Evolutionary conservation across 2,888 invertebrate genomes (phyloP).

Genomic region (Coelinius sp.): DNA sequence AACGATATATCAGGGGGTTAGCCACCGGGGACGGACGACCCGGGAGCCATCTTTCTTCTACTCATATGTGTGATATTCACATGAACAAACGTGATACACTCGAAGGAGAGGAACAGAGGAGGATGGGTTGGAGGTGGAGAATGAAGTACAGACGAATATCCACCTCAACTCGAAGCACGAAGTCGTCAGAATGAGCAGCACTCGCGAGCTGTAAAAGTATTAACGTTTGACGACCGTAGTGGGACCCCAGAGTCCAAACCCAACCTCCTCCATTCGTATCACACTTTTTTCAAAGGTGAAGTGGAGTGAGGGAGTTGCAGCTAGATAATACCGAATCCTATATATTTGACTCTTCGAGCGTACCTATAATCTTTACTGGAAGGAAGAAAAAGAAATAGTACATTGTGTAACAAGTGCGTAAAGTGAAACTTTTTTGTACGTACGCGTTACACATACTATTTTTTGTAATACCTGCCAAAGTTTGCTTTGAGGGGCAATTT

Average conservation of each 20-base stretch:
- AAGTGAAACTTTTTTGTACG: too few species aligned
- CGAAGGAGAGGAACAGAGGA: conserved; percentile 55
- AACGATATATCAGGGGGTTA: conserved; percentile 71
- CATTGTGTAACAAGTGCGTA: conserved; percentile 36
- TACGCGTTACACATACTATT: too few species aligned
- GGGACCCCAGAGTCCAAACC: conserved; percentile 54
- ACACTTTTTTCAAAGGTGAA: conserved; percentile 27
- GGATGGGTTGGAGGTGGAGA: background rate
- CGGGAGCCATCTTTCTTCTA: conserved; percentile 68
- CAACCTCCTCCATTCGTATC: conserved; percentile 10
- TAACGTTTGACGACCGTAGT: conserved; percentile 69
- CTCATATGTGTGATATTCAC: conserved; percentile 65
- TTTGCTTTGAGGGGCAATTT: too few species aligned
- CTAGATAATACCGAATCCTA: background rate
- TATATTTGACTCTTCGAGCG: background rate
- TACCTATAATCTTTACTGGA: background rate
- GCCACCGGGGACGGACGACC: conserved; percentile 70
- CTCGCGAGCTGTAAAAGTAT: conserved; percentile 69
- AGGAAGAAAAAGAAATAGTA: conserved; percentile 27
- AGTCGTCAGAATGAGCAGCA: conserved; percentile 41
- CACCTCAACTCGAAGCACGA: conserved; percentile 2
- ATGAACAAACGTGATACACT: conserved; percentile 67
- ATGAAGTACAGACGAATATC: background rate
- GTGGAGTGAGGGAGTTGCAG: conserved; percentile 7
- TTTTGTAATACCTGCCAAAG: too few species aligned